A percentile compares a stretch with the other conserved stretches of the same genome.
These are phyloP conservation scores for Erannis defoliaria DNA, from an alignment of 2,888 invertebrate genomes.

Conservation along the genomic window DNA sequence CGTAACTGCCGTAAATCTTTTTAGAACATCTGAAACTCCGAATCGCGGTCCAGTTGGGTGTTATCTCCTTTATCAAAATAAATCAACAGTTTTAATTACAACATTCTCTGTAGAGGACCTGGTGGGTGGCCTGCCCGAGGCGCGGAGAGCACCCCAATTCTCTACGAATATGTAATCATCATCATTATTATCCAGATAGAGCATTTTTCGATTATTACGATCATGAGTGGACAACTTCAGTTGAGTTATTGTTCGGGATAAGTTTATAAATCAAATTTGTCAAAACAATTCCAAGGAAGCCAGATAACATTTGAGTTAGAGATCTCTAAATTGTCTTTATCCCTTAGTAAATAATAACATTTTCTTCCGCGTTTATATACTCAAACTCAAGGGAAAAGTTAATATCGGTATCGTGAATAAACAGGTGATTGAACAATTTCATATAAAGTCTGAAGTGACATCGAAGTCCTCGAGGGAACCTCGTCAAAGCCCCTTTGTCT, in stretches of 20 bases:
- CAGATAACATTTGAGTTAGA: constrained; percentile 2
- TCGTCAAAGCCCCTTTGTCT: constrained; percentile 70
- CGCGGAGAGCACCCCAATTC: constrained; percentile 54
- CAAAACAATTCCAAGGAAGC: constrained; percentile 4
- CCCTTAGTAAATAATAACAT: neutral
- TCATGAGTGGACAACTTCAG: constrained; percentile 55
- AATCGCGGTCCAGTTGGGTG: constrained; percentile 55
- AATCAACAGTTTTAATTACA: constrained; percentile 73
- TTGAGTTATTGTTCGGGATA: constrained; percentile 44
- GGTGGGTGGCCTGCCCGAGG: constrained; percentile 73
- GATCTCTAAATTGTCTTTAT: constrained; percentile 3
- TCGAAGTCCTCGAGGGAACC: constrained; percentile 52
- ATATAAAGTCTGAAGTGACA: constrained; percentile 37
- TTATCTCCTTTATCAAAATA: constrained; percentile 70
- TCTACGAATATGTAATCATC: constrained; percentile 68
- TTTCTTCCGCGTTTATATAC: neutral
- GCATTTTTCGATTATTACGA: constrained; percentile 60
- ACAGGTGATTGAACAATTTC: constrained; percentile 26
- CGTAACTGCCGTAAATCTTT: constrained; percentile 50
- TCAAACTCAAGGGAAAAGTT: neutral
- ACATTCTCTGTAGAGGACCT: constrained; percentile 60
- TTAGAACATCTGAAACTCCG: constrained; percentile 53
- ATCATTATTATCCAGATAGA: constrained; percentile 61
- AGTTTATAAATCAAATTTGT: constrained; percentile 26
- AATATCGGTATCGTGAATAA: constrained; percentile 17